Base-by-base conservation (phyloP, 1,140 invertebrate species). In the Melitaea cinxia region DNA sequence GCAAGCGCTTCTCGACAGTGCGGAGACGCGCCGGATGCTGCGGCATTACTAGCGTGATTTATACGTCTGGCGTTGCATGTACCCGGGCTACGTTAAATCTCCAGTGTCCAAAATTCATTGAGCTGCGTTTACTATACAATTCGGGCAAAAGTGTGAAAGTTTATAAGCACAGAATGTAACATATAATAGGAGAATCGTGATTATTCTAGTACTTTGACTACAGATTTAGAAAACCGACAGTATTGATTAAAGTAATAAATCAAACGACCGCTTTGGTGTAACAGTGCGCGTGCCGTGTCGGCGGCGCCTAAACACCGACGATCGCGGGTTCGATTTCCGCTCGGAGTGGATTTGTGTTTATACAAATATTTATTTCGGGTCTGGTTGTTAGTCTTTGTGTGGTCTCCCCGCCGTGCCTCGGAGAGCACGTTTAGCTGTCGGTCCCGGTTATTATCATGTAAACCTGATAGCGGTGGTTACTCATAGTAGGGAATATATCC, bases 21-120 rank as follows among this genome's bases (percentile, higher is more conserved):
- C 75, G 72, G 70, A 78, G 78, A 78, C 72, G 77, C 70, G 67
- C 78, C 85, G 85, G 85, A 88, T 88, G 81, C 82, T 80, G 77
- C 74, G 76, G 83, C 80, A 85, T 88, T 87, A 86, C 75, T 64
- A 71, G 49, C 64, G 67, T 90, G 88, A 90, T 90, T 90, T 90
- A 90, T 90, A 80, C 73, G 83, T 90, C 88, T 90, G 88, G 80
- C 79, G 62, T 70, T 59, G 72, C 71, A 74, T 76, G 72, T 77
- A 60, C 63, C 59, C 52, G 33, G 42, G 53, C 57, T 73, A 75
- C 72, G 75, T 78, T 81, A 76, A 87, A 83, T 80, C 78, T 66
- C 68, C 75, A 62, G 37, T 72, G 60, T 62, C 57, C 66, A 57
- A 50, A 59, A 52, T 55, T 24, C 57, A 61, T 65, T 65, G 52